Evolutionary conservation across 2,888 invertebrate species (phyloP).

Genomic region (Plebejus argus): DNA sequence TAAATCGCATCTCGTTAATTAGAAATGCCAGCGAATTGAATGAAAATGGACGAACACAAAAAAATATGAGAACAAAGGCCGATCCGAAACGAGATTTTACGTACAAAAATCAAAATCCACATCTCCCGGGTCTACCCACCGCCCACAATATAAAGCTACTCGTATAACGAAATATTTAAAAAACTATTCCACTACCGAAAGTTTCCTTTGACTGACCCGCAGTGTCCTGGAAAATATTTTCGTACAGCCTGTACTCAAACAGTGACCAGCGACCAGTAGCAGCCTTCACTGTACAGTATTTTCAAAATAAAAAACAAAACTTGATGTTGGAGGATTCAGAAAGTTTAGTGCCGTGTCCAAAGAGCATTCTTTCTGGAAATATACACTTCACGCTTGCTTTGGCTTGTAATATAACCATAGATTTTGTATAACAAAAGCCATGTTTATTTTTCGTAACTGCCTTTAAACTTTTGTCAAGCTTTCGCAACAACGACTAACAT

Average conservation of each 20-base stretch:
- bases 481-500: too few relatives aligned
- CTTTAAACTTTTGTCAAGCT: not conserved
- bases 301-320: not conserved
- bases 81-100: constrained; percentile 60
- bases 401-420: not conserved
- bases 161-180: constrained; percentile 64
- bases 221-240: constrained; percentile 60
- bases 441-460: not conserved
- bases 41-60: constrained; percentile 35
- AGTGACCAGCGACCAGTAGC: not conserved
- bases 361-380: not conserved
- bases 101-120: constrained; percentile 59
- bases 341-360: not conserved
- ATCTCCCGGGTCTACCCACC: constrained; percentile 49
- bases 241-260: constrained; percentile 35
- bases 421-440: not conserved
- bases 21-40: constrained; percentile 24
- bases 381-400: not conserved
- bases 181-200: constrained; percentile 78
- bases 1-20: constrained; percentile 27
- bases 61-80: constrained; percentile 51
- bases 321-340: not conserved
- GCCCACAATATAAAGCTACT: constrained; percentile 68
- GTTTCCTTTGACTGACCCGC: constrained; percentile 65
- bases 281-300: not conserved